Conservation (phyloP, 37 sponge, comb jelly and placozoan species). For the Chondrilla cf. caribensis region DNA sequence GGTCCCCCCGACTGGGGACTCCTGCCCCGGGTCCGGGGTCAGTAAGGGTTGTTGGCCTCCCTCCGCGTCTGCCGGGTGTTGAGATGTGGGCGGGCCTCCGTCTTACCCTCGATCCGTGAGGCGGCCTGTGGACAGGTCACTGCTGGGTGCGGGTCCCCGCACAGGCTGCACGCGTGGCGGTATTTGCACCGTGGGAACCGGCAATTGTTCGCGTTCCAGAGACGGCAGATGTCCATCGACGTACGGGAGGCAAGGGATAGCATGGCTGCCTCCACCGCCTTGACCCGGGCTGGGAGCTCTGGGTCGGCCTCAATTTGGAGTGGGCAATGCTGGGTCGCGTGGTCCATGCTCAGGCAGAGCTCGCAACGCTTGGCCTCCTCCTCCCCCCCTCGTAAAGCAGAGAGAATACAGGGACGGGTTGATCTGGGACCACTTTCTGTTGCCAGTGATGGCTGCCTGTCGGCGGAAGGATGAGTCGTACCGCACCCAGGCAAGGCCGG, state of each 20-base stretch:
- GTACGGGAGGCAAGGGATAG: neutral
- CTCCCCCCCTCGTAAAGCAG: constrained; percentile 32
- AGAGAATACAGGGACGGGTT: constrained; percentile 29
- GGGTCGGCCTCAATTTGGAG: constrained; percentile 1
- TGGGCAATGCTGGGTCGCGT: constrained; percentile 16
- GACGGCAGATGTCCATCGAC: neutral
- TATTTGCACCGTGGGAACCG: neutral
- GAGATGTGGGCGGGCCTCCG: too few species aligned
- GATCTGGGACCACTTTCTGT: constrained; percentile 21
- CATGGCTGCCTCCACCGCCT: neutral
- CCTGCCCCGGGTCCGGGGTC: too few species aligned
- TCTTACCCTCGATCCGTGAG: neutral
- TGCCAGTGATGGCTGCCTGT: constrained; percentile 29
- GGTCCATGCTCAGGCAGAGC: constrained; percentile 14
- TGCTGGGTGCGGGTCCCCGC: neutral
- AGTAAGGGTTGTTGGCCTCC: neutral
- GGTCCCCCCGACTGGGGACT: too few species aligned
- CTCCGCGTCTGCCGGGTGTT: neutral
- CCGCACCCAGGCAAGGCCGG: constrained; percentile 35
- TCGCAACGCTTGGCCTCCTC: constrained; percentile 13
- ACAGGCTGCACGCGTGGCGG: neutral
- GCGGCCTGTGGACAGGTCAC: neutral
- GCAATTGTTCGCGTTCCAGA: neutral
- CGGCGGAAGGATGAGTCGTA: constrained; percentile 38
- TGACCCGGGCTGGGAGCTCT: neutral